Conservation (phyloP, 2,113 vertebrate species). For the Brachyhypopomus gauderio region DNA sequence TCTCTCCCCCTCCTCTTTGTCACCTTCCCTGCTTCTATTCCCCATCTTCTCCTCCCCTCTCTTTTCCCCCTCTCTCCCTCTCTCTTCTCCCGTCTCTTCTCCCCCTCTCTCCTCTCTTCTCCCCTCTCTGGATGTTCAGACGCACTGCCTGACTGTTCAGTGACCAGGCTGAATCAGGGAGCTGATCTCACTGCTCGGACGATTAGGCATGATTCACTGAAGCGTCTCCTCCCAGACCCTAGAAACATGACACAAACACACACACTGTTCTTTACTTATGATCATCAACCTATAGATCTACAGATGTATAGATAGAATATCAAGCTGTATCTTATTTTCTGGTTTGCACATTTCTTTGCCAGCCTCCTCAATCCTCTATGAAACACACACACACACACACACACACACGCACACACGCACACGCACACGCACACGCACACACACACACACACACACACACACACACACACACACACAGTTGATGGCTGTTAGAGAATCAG, state of each 20-base stretch:
- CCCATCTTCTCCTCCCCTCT: no score
- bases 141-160: background rate
- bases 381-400: background rate
- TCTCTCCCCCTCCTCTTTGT: no score
- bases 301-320: background rate
- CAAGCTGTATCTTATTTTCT: background rate
- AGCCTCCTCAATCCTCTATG: background rate
- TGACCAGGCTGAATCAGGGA: slow-evolving; percentile 31
- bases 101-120: no score
- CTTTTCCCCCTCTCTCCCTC: no score
- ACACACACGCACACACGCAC: background rate
- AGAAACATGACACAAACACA: background rate
- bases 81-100: no score
- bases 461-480: background rate
- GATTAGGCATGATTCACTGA: slow-evolving; percentile 34
- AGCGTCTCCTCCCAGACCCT: background rate
- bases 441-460: background rate
- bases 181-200: background rate
- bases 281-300: no score
- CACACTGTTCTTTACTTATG: background rate
- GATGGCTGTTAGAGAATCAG: background rate
- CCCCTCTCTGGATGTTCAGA: no score
- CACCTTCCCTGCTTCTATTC: no score
- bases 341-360: background rate
- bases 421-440: background rate